Conservation (phyloP, 2,888 invertebrate genomes). For the Oscheius sp. region DNA sequence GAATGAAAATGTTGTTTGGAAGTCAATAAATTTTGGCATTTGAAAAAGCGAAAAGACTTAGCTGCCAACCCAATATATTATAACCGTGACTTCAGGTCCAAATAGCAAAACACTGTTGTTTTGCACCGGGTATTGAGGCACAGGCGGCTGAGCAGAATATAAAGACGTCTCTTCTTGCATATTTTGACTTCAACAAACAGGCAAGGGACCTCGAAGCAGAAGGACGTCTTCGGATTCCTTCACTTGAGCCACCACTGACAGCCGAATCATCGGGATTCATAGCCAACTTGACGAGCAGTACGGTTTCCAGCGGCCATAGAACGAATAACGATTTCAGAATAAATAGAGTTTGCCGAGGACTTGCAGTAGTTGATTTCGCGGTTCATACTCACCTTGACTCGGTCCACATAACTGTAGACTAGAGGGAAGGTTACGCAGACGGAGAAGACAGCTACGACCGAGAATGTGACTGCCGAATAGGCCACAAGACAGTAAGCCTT, state of each 20-base stretch:
- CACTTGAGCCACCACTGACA: not conserved
- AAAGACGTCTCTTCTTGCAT: too few species aligned
- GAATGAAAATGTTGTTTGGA: too few species aligned
- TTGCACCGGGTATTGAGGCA: too few species aligned
- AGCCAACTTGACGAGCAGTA: constrained; percentile 1
- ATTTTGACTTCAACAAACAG: too few species aligned
- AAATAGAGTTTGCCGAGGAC: constrained; percentile 13
- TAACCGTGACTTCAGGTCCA: too few species aligned
- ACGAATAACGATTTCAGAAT: not conserved
- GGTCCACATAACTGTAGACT: constrained; percentile 56
- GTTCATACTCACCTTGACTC: constrained; percentile 55
- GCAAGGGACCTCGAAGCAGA: too few species aligned
- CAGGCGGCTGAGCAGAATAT: too few species aligned
- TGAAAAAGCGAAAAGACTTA: too few species aligned
- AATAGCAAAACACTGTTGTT: too few species aligned
- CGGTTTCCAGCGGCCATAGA: not conserved
- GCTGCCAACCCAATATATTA: too few species aligned
- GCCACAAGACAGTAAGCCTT: constrained; percentile 54
- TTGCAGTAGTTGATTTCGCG: constrained; percentile 52
- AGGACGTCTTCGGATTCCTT: too few species aligned
- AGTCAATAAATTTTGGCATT: too few species aligned
- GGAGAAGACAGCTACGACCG: constrained; percentile 54
- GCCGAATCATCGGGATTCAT: not conserved
- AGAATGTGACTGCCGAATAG: constrained; percentile 58
- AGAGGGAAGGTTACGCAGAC: constrained; percentile 55